Conservation (phyloP, 2,797 vertebrate genomes). For the Melanotaenia boesemani region DNA sequence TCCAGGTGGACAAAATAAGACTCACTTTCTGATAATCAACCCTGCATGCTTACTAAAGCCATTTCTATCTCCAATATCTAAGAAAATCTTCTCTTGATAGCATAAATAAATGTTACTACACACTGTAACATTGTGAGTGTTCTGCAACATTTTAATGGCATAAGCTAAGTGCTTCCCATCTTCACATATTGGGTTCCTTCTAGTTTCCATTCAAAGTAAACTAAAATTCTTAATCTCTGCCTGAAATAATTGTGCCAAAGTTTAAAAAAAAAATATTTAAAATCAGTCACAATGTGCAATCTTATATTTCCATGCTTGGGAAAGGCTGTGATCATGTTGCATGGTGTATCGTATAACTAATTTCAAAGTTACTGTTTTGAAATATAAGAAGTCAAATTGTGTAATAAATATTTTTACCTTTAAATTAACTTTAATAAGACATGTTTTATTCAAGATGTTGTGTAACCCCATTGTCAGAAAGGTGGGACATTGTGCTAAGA, state of each 20-base stretch:
- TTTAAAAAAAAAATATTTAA: neutral
- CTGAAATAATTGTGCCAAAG: neutral
- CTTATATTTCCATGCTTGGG: neutral
- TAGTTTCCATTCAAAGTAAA: neutral
- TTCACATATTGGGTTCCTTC: neutral
- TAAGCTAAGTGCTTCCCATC: neutral
- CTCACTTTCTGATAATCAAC: neutral
- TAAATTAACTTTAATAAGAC: neutral
- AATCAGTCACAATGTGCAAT: neutral
- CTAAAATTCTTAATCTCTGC: neutral
- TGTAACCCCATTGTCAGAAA: conserved; percentile 13
- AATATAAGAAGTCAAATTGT: neutral
- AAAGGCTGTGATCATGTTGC: neutral
- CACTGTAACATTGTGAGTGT: neutral
- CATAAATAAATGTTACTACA: neutral
- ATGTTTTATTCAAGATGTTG: conserved; percentile 4
- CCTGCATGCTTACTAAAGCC: neutral
- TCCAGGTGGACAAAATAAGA: neutral
- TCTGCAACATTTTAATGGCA: too few relatives aligned
- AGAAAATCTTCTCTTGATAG: neutral
- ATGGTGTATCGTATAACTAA: neutral
- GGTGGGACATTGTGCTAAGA: conserved; percentile 8
- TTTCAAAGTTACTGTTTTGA: neutral
- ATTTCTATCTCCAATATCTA: neutral
- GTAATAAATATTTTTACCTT: neutral